Conservation (phyloP, 2,888 invertebrate species). For the Lasioglossum malachurum region DNA sequence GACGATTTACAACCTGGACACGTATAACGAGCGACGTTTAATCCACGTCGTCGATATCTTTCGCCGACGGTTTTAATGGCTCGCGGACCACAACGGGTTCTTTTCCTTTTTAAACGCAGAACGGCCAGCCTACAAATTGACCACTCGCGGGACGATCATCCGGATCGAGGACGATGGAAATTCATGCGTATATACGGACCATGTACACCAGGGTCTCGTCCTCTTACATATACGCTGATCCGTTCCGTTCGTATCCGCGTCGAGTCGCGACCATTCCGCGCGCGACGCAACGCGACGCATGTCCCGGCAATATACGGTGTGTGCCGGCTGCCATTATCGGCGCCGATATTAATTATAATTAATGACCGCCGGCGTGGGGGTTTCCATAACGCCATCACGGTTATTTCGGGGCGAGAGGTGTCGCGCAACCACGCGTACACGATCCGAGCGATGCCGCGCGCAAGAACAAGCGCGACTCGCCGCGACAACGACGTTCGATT, state of each 20-base stretch:
- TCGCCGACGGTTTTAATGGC: slow-evolving; percentile 44
- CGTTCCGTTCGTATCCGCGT: neutral
- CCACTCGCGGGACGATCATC: slow-evolving; percentile 26
- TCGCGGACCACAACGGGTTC: slow-evolving; percentile 3
- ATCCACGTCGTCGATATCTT: slow-evolving; percentile 69
- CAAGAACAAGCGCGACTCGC: neutral
- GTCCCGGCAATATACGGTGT: slow-evolving; percentile 52
- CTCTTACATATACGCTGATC: slow-evolving; percentile 22
- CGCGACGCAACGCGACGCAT: slow-evolving; percentile 22
- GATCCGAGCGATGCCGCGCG: neutral
- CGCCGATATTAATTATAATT: slow-evolving; percentile 74
- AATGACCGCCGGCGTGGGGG: slow-evolving; percentile 54
- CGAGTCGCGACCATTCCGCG: neutral
- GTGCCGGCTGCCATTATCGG: slow-evolving; percentile 65
- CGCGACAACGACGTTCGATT: slow-evolving; percentile 55
- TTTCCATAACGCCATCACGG: slow-evolving; percentile 46
- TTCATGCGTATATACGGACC: slow-evolving; percentile 35
- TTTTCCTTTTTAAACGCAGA: neutral
- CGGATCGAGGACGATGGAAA: slow-evolving; percentile 39
- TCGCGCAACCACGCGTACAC: slow-evolving; percentile 9
- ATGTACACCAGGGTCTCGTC: slow-evolving; percentile 4
- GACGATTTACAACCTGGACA: slow-evolving; percentile 68
- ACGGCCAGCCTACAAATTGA: slow-evolving; percentile 28
- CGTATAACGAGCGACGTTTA: slow-evolving; percentile 67
- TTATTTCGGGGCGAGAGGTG: slow-evolving; percentile 51